Evolutionary conservation across 2,113 vertebrate species (phyloP).

Genomic region (Varanus salvator): DNA sequence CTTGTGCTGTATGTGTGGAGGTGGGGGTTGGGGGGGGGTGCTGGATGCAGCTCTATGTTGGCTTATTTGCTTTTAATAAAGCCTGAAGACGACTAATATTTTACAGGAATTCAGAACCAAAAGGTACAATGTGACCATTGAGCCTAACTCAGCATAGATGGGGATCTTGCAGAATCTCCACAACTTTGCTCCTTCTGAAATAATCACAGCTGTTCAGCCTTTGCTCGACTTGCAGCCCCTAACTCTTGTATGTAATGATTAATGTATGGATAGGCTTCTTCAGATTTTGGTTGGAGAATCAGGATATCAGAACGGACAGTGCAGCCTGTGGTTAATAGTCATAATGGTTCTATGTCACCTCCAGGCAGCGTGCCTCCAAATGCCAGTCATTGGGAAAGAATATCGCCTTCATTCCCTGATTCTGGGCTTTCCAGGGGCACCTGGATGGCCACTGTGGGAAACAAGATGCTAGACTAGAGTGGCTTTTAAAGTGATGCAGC

Average conservation of each 20-base stretch:
- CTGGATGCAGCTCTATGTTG: too few relatives aligned
- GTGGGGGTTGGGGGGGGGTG: too few relatives aligned
- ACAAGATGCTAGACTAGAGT: neutral
- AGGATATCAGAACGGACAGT: neutral
- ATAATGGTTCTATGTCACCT: neutral
- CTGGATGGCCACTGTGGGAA: neutral
- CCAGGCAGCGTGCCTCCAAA: neutral
- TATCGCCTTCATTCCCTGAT: neutral
- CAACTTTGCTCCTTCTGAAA: neutral
- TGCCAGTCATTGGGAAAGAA: neutral
- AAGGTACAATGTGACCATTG: neutral
- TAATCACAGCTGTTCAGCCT: neutral
- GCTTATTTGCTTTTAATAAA: too few relatives aligned
- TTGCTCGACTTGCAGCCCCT: rapidly evolving
- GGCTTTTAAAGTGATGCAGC: neutral
- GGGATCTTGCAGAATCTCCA: neutral
- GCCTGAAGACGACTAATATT: neutral
- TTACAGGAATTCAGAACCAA: neutral
- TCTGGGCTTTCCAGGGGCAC: neutral
- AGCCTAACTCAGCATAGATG: neutral
- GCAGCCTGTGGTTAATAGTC: neutral
- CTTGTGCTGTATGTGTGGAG: too few relatives aligned
- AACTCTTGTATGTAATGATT: neutral
- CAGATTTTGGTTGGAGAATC: neutral
- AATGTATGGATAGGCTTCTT: neutral